Evolutionary conservation across 64 coral and sea anemone species (phyloP), one percentile per base, ranked within the genome.

Genomic region (Montipora foliosa): DNA sequence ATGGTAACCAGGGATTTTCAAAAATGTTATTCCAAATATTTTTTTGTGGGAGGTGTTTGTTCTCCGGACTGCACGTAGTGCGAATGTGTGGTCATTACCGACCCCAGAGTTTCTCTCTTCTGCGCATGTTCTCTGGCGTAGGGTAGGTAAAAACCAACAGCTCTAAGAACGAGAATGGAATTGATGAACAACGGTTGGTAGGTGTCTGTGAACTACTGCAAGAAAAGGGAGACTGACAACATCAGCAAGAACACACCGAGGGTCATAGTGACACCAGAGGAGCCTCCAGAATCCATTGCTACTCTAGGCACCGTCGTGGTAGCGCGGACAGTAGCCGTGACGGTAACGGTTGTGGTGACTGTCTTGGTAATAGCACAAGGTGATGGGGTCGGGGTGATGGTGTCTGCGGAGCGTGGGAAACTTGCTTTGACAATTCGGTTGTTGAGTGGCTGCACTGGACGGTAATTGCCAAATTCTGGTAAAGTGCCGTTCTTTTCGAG

Each of bases 371-470:
- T 24, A 14, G 89, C 1, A 22, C 67, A 4, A 79, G 76, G 20
- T 24, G 70, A 61, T 0, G 77, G 14, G 13, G 2, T 58, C 3
- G 6, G 10, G 2, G 17, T 29, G 3, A 9, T 19, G 20, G 5
- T 77, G 9, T 19, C 16, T 6, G 5, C 19, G 3, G 87, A 51
- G 19, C 52, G 45, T 3, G 52, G 45, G 76, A 91, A 97, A 46
- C 58, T 97, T 5, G 88, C 61, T 44, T 76, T 47, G 37, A 97
- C 78, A 5, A 58, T 53, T 45, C 95, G 91, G 29, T 77, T 51
- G 70, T 94, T 87, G 15, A 94, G 79, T 20, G 95, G 89, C 55
- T 88, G 81, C 12, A 94, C 88, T 7, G 91, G 91, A 73, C 95
- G 92, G 66, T 44, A 94, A 10, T 90, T 94, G 19, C 90, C 79